These are phyloP conservation scores for Platorchestia sp. DNA, from an alignment of 1,140 invertebrate genomes.

Conservation along the genomic window DNA sequence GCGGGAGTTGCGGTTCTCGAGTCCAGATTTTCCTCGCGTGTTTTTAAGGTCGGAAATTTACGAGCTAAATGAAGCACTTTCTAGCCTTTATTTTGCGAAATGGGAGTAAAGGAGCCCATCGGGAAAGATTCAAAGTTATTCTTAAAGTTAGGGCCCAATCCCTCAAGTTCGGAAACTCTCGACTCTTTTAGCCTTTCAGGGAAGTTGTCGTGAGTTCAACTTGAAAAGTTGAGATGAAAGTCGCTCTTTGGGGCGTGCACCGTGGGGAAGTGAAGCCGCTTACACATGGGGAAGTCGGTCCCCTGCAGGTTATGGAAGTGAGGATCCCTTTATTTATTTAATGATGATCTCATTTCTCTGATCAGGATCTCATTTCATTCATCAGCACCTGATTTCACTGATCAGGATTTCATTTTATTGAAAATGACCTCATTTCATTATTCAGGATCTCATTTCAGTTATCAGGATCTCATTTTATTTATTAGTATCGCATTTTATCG, in stretches of 20 bases:
- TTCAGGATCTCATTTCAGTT: neutral
- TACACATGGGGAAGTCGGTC: too few species aligned
- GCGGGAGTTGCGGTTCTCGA: neutral
- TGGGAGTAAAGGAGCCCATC: neutral
- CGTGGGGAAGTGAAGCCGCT: neutral
- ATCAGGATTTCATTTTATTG: too few species aligned
- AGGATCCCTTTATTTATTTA: neutral
- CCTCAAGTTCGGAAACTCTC: slow-evolving; percentile 28
- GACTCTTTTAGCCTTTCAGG: neutral
- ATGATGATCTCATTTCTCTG: neutral
- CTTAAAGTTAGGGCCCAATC: slow-evolving; percentile 28
- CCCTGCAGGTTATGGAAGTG: neutral
- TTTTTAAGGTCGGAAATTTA: neutral
- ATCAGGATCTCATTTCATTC: neutral
- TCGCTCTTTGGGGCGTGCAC: neutral
- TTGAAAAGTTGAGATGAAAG: neutral
- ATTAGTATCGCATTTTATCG: too few species aligned
- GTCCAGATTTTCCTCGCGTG: neutral
- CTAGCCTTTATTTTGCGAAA: neutral
- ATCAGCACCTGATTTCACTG: too few species aligned
- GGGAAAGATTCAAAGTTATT: slow-evolving; percentile 5
- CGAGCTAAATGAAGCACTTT: neutral
- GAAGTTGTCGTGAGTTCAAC: neutral
- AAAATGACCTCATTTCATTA: neutral
- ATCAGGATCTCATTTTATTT: neutral